Base-by-base conservation (phyloP, 2,888 invertebrate species). In the Paralinhomoeus sp. region DNA sequence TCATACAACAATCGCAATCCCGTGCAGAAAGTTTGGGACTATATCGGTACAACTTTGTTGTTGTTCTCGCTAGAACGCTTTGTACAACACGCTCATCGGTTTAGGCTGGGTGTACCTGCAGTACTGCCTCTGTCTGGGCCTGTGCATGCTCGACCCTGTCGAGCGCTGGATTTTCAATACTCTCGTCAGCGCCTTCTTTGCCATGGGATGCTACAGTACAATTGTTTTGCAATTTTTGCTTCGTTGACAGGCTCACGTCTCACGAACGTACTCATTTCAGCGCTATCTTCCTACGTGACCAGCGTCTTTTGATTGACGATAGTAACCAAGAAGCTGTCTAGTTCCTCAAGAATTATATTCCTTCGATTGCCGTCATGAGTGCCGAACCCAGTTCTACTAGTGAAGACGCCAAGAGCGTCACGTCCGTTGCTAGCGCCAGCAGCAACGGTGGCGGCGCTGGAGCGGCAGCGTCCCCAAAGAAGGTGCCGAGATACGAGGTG, bases 61-160 rank as follows among this genome's bases (percentile, higher is more conserved):
- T 9, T 12, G 15, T 31, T 9, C 9, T 31, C 9, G 15, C 31
- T 31, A 12, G 31, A 31, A 12, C 31, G 31, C 31, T 31, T 31
- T 31, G 31, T 31, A 12, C 31, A 31, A 9, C 31, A 15, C 15
- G 15, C 15, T 12, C 9, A 12, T 31, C 9, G 15, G 9, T 12
- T 31, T 31, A 31, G 50, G 50, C 24, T n/a, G 7, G 7, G n/a
- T 60, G 49, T 70, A 70, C 52, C 62, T 68, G 36, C 67, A 68
- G 52, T 71, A 70, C 52, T 64, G 67, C 37, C 55, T 71, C 5
- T 58, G 63, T 45, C 69, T 70, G n/a, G 68, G 68, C 2, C 58
- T 71, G 34, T 69, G 69, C 49, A 71, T 71, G 70, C 55, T 71
- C 47, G 70, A 71, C 53, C 67, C 69, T 15, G 65, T 64, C 62